phyloP scores from a whole-genome alignment of 30 jellyfish, hydroid and myxozoan genomes.

The Aurelia sp. region DNA sequence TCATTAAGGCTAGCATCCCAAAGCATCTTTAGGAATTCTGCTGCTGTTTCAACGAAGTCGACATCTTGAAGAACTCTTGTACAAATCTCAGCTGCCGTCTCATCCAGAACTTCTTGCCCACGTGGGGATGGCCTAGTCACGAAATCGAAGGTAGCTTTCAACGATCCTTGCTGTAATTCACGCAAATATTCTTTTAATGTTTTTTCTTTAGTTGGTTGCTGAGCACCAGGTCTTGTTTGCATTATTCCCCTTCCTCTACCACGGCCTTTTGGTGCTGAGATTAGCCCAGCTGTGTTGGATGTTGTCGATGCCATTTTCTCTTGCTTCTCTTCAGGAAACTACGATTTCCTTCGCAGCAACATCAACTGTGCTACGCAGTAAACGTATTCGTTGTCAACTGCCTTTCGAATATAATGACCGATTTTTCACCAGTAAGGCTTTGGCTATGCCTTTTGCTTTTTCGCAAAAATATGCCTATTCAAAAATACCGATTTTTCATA shows the following conservation, averaged over 20 bases:
- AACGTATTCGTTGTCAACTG: too few species aligned
- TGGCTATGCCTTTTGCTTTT: too few species aligned
- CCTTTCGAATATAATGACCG: too few species aligned
- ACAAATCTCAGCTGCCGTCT: slow-evolving; percentile 27
- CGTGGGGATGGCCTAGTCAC: slow-evolving; percentile 11
- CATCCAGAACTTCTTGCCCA: slow-evolving; percentile 15
- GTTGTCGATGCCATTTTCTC: too few species aligned
- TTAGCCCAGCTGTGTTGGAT: too few species aligned
- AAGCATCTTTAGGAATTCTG: slow-evolving; percentile 15
- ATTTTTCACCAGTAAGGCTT: too few species aligned
- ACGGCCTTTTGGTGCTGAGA: slow-evolving; percentile 35
- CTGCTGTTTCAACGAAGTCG: slow-evolving; percentile 47
- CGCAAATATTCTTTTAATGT: slow-evolving; percentile 1
- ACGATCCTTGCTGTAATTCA: slow-evolving; percentile 6
- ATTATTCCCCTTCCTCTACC: slow-evolving; percentile 54
- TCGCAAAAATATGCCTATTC: too few species aligned
- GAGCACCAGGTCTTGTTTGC: slow-evolving; percentile 13
- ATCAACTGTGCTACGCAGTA: too few species aligned
- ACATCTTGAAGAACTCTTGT: slow-evolving; percentile 9
- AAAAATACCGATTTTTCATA: too few species aligned
- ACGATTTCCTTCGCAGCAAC: too few species aligned
- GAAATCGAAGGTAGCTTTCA: slow-evolving; percentile 17
- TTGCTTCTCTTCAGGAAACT: too few species aligned
- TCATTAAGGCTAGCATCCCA: slow-evolving; percentile 41
- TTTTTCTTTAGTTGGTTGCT: background rate